These are phyloP conservation scores for Macrotus californicus DNA, from an alignment of 2,113 vertebrate species.

Conservation along the genomic window DNA sequence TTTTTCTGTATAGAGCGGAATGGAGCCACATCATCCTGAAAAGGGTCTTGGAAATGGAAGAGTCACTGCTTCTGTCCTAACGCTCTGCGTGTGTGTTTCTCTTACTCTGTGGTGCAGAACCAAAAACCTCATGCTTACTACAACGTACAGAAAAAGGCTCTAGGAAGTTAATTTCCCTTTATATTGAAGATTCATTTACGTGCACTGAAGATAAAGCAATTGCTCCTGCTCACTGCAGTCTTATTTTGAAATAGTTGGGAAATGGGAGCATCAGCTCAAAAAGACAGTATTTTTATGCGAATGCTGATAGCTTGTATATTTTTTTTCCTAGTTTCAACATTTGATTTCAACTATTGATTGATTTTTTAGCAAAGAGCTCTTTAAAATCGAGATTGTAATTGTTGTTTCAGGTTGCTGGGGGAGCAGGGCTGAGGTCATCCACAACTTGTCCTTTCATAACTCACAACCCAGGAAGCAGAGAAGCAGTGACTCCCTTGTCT, in stretches of 20 bases:
- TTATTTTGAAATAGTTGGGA: constrained; percentile 17
- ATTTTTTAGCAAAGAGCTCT: not conserved
- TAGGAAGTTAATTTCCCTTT: constrained; percentile 1
- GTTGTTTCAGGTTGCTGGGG: not conserved
- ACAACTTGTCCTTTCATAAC: not conserved
- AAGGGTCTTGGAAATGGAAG: not conserved
- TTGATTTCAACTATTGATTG: constrained; percentile 16
- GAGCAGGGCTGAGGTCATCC: not conserved
- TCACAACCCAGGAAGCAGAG: not conserved
- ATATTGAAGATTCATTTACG: not conserved
- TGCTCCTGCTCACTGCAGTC: not conserved
- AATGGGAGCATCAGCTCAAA: not conserved
- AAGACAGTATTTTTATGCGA: constrained; percentile 21
- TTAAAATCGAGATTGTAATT: constrained; percentile 25
- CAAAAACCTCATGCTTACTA: constrained; percentile 7
- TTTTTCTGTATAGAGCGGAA: not conserved
- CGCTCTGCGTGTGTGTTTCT: not conserved
- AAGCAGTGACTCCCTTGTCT: not conserved
- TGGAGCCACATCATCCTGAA: not conserved
- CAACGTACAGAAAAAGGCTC: not conserved
- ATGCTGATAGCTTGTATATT: not conserved
- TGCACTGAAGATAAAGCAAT: constrained; percentile 2
- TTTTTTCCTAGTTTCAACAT: not conserved
- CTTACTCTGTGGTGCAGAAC: not conserved
- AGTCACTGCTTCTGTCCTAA: not conserved